Evolutionary conservation across 2,113 vertebrate genomes (phyloP), one percentile per base, ranked within the genome.

Genomic region (Melanostigma gelatinosum): DNA sequence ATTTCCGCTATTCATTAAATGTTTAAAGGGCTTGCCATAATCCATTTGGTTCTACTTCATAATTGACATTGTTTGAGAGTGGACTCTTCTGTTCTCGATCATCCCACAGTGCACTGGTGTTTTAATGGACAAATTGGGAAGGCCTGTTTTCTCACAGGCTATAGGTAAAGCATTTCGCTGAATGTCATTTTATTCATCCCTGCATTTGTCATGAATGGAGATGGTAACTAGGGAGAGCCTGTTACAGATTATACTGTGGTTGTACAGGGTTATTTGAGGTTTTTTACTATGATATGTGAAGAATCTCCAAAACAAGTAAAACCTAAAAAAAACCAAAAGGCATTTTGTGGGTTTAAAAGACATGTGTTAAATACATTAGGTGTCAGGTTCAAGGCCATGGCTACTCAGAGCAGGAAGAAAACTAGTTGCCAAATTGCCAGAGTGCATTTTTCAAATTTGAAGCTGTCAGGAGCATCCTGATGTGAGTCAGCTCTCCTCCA

Each of bases 391-490:
- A 76, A 57, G 52, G 36, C 8, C 38, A 40, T 2, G 6, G 50
- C 44, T 57, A 18, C 4, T 72, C 32, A 52, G 55, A 75, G 38
- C 36, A 54, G 70, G 65, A 24, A 18, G 3, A 54, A 8, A 61
- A 10, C 20, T 34, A n/a, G 12, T 2, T 52, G 69, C 46, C 60
- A 82, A 55, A 55, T 36, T 65, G 20, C 65, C 50, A 61, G 62
- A 70, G 68, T 61, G 50, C 27, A 70, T 65, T 50, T 66, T 61
- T 80, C 13, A 74, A 77, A 70, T 70, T 8, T 57, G 24, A 36
- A 38, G 42, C 69, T 83, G 70, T 77, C 80, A 74, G 72, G 13
- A 32, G 58, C 38, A 16, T 38, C 62, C 40, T 77, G 58, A 55
- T 63, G 60, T 24, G 72, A 74, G 46, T 27, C 63, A 34, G 69